Evolutionary conservation across 2,113 vertebrate species (phyloP), one percentile per base, ranked within the genome.

Genomic region (Lichenostomus cassidix): DNA sequence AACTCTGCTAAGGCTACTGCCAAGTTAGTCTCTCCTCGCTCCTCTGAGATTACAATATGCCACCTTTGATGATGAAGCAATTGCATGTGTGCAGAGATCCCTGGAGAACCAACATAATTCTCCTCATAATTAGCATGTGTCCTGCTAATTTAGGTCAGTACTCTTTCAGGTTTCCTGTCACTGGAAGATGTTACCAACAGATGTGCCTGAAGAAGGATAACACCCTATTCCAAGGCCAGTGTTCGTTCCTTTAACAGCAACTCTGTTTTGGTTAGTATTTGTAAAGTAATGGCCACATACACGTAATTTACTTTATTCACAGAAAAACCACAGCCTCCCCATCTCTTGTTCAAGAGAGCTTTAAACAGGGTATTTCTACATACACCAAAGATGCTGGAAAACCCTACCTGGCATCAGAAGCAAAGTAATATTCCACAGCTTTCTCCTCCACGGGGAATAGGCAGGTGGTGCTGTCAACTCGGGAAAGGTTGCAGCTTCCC

Each of bases 351-450:
- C 25, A 21, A 46, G 63, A 35, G 31, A 12, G 24, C 64, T 81
- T 68, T 14, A 27, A 46, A 15, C 10, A 12, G 44, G 4, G 0
- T 2, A 13, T 10, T 67, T 53, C 35, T 3, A 9, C 2, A 17
- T 0, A 7, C 2, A 0, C 25, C 19, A 20, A 3, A 42, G 49
- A 3, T 1, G 16, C n/a, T 17, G 56, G 5, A 19, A 28, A 46
- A 5, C 23, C 35, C 96, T 59, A 99, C 99, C 99, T 99, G 50
- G 99, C 99, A 78, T 99, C 99, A 62, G 99, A 99, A 33, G 99
- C 99, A 94, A 99, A 99, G 98, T 99, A 99, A 96, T 99, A 99
- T 75, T 99, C 99, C 83, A 99, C 99, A 1, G 99, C 98, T 93
- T 99, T 99, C 96, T 99, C 99, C 74, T 99, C 99, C 69, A 99